Conservation (phyloP, 2,113 vertebrate genomes). For the Apistogramma diplotaenia region DNA sequence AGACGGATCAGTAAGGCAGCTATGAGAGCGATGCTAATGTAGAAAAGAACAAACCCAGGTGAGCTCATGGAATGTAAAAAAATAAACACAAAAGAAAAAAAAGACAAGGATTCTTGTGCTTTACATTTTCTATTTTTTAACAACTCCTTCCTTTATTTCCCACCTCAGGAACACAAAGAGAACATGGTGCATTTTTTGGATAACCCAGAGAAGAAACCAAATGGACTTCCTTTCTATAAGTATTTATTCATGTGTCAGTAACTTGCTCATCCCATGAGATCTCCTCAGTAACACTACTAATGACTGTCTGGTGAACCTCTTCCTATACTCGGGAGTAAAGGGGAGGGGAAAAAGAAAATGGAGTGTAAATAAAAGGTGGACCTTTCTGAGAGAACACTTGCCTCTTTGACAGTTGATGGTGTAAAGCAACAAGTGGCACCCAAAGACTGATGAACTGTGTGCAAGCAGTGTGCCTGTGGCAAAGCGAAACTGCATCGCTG, state of each 20-base stretch:
- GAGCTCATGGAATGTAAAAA: not conserved
- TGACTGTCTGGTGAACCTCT: conserved; percentile 62
- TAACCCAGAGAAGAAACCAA: conserved; percentile 39
- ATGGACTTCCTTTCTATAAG: conserved; percentile 29
- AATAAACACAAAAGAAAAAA: not conserved
- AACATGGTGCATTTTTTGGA: conserved; percentile 40
- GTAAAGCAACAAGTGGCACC: not conserved
- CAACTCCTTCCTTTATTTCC: not conserved
- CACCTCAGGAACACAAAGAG: conserved; percentile 32
- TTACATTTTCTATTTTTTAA: not conserved
- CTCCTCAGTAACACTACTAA: conserved; percentile 73
- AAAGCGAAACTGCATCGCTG: conserved; percentile 36
- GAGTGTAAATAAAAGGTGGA: conserved; percentile 23
- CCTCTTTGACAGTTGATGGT: conserved; percentile 1
- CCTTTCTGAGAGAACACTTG: conserved; percentile 15
- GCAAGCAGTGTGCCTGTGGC: not conserved
- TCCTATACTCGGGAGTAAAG: conserved; percentile 24
- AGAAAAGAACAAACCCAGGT: conserved; percentile 50
- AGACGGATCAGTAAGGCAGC: conserved; percentile 80
- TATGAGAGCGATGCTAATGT: conserved; percentile 82
- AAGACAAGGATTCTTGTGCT: not conserved
- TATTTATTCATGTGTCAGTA: conserved; percentile 67
- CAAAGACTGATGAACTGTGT: conserved; percentile 7
- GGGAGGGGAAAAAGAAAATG: conserved; percentile 1
- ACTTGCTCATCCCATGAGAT: conserved; percentile 55